Evolutionary conservation across 2,797 vertebrate genomes (phyloP), one percentile per base, ranked within the genome.

Genomic region (Labeo calbasu): DNA sequence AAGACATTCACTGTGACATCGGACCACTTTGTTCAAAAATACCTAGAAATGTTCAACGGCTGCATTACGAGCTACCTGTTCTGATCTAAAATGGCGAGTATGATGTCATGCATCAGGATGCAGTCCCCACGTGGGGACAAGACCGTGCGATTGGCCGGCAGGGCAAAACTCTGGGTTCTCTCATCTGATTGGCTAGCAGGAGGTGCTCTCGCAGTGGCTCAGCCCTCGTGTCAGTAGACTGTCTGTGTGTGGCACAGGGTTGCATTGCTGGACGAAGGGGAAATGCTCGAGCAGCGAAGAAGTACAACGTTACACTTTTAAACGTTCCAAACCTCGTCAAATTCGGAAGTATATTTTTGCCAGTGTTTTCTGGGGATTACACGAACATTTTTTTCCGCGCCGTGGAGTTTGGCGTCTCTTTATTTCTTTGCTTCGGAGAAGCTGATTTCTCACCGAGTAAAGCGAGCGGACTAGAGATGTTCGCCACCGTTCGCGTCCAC

Each of bases 51-150:
- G 73, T 84, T 72, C 79, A 61, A 21, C 21, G 79, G 55, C 90
- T 87, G 88, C 89, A 81, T 75, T 65, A 48, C 71, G 61, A 90
- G 92, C 91, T 92, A 93, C 93, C 93, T 94, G 93, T 94, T 92
- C 93, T 91, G 91, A 95, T 96, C 94, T 95, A 96, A 96, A 96
- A 96, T 95, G 96, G 96, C 96, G 95, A 95, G 92, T 77, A 84
- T 95, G 95, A 96, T 92, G 95, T 96, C 91, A 92, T 63, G 32
- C 66, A 11, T 10, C 32, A 21, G 46, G 66, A 17, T 19, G 13
- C 21, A 3, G 19, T 21, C 94, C 95, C 97, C 97, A 97, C 97
- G 97, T 98, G 97, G 97, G 96, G 19, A 5, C 0, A 11, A 36
- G 3, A 73, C 23, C 28, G 55, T 4, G 65, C 32, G 88, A 95